Conservation (phyloP, 2,797 vertebrate species). For the Petrocephalus schoutedeni region DNA sequence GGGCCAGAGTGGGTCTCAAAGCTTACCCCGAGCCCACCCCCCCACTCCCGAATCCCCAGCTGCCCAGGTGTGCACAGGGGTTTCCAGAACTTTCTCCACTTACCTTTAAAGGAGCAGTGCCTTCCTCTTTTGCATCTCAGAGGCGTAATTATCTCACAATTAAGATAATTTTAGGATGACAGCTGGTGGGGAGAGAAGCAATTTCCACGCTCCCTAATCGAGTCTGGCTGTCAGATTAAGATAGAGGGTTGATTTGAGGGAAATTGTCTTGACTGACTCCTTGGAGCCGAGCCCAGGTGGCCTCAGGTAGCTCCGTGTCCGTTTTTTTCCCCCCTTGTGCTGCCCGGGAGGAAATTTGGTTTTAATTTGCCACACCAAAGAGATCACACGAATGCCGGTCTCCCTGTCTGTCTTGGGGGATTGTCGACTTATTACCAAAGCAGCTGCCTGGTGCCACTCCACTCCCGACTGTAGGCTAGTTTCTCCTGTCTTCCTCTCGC, state of each 20-base stretch:
- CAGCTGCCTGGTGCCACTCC: conserved; percentile 51
- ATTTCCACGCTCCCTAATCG: conserved; percentile 74
- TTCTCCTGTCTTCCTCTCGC: not conserved
- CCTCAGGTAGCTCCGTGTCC: conserved; percentile 59
- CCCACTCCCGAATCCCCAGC: not conserved
- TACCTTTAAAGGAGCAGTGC: conserved; percentile 45
- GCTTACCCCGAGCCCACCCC: not conserved
- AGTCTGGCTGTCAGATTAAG: conserved; percentile 79
- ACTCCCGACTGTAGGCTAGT: conserved; percentile 51
- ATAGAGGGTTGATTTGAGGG: conserved; percentile 74
- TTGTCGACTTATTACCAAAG: conserved; percentile 59
- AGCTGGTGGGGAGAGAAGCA: conserved; percentile 76
- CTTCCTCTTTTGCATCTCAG: conserved; percentile 61
- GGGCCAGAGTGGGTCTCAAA: not conserved
- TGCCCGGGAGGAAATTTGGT: conserved; percentile 54
- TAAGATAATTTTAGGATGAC: conserved; percentile 75
- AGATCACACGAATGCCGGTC: conserved; percentile 56
- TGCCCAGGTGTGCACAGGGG: conserved; percentile 21
- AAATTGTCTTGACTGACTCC: conserved; percentile 68
- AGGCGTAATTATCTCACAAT: conserved; percentile 79
- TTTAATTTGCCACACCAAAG: conserved; percentile 64
- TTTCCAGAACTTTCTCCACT: conserved; percentile 33
- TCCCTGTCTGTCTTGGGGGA: conserved; percentile 54
- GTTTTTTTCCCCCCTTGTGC: conserved; percentile 32
- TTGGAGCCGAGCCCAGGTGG: conserved; percentile 67